These are phyloP conservation scores for Sylvilagus floridanus DNA, from an alignment of 2,797 vertebrate species.

Conservation along the genomic window DNA sequence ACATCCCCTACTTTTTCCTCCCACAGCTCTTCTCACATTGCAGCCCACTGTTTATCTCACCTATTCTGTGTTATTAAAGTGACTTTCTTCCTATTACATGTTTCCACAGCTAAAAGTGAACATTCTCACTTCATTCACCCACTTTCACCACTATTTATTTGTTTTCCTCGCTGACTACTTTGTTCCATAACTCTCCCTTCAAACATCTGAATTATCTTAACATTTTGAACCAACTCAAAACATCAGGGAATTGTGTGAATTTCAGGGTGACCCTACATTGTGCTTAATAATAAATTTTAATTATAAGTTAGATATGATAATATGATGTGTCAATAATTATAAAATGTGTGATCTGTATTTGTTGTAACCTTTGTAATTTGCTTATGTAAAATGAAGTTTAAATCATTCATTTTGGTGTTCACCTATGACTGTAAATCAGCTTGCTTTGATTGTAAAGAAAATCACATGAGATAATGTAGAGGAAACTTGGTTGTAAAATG, in stretches of 20 bases:
- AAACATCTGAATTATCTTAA: conserved; percentile 34
- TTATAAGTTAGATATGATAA: conserved; percentile 57
- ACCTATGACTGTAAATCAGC: conserved; percentile 55
- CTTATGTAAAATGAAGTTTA: conserved; percentile 70
- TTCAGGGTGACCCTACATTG: not conserved
- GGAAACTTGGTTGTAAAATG: not conserved
- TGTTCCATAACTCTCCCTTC: not conserved
- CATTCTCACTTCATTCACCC: conserved; percentile 44
- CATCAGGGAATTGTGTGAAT: not conserved
- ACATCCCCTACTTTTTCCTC: not conserved
- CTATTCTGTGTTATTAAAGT: conserved; percentile 19
- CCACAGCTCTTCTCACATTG: conserved; percentile 51
- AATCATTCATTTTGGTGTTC: conserved; percentile 75
- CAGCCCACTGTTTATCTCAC: not conserved
- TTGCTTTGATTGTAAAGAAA: conserved; percentile 45
- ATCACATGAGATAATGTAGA: conserved; percentile 40
- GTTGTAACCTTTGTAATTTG: conserved; percentile 64
- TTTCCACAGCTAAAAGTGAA: not conserved
- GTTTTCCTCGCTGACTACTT: not conserved
- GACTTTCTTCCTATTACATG: conserved; percentile 18
- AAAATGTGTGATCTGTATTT: conserved; percentile 51
- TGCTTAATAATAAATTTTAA: conserved; percentile 44
- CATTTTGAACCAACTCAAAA: not conserved
- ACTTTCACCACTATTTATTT: conserved; percentile 31
- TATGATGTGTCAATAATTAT: conserved; percentile 59